These are phyloP conservation scores for Diogma glabrata DNA, from an alignment of 2,888 invertebrate species.

Conservation along the genomic window DNA sequence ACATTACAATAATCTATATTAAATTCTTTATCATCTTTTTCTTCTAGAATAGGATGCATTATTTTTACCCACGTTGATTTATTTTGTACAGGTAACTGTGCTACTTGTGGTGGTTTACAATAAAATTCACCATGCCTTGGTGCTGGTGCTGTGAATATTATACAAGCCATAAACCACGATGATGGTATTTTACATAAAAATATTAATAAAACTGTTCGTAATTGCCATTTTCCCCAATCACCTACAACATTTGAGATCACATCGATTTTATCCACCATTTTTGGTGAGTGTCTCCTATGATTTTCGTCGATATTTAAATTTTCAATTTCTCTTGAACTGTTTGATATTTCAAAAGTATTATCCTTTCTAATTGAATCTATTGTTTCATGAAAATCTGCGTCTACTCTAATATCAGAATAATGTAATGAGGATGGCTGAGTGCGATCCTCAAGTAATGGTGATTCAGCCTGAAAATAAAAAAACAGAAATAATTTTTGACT, in stretches of 20 bases:
- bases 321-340: not conserved
- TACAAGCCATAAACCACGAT: constrained; percentile 41
- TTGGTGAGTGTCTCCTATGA: not conserved
- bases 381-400: not conserved
- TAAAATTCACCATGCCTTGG: constrained; percentile 37
- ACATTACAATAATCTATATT: constrained; percentile 36
- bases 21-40: constrained; percentile 33
- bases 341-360: not conserved
- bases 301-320: constrained; percentile 5
- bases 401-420: not conserved
- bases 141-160: constrained; percentile 39
- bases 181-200: constrained; percentile 38
- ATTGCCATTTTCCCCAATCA: constrained; percentile 38
- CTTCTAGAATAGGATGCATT: constrained; percentile 35
- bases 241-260: constrained; percentile 37
- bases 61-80: constrained; percentile 35
- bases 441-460: constrained; percentile 25
- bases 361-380: not conserved
- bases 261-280: constrained; percentile 22
- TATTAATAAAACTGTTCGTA: constrained; percentile 35
- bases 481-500: not conserved
- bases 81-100: constrained; percentile 23
- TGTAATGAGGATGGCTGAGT: not conserved
- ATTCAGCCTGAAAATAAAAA: constrained; percentile 38
- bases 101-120: constrained; percentile 34